Evolutionary conservation across 2,797 vertebrate species (phyloP), one percentile per base, ranked within the genome.

Genomic region (Picus viridis): DNA sequence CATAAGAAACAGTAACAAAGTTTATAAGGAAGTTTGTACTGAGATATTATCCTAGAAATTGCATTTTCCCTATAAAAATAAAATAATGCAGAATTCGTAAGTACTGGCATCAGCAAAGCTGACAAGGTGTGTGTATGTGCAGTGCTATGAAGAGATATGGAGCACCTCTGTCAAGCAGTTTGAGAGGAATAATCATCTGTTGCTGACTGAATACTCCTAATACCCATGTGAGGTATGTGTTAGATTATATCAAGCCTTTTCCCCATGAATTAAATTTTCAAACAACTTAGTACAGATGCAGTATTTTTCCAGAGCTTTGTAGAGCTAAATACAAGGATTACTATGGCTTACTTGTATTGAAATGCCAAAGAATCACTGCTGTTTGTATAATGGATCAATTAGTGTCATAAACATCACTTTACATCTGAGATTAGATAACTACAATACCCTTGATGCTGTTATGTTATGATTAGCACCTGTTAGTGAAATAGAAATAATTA

Each of bases 321-420:
- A 56, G 12, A 26, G 30, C 8, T 68, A 83, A 92, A 57, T 69
- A 57, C 19, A 45, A 72, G 14, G 30, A 34, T 90, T 90, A 23
- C 12, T 88, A 7, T 76, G 64, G 56, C 7, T 74, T 64, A 77
- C n/a, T 88, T 81, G 22, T 27, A 56, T n/a, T 93, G 49, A 69
- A 92, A 95, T 94, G 18, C 36, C 51, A 71, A 86, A 83, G 47
- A 65, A 84, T 47, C 83, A 43, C 49, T 74, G 15, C 16, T 91
- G 81, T 78, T 94, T 81, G 36, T 73, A 41, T 70, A 67, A 68
- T 11, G 24, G 77, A 71, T 81, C 78, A 78, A 56, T 92, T 95
- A 87, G 29, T 82, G 78, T 93, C 77, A 84, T 43, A 95, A 91
- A 61, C 18, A 61, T 91, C 69, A 59, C 75, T 94, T 86, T 86